Base-by-base conservation (phyloP, 2,113 vertebrate genomes). In the Uropsilus gracilis region DNA sequence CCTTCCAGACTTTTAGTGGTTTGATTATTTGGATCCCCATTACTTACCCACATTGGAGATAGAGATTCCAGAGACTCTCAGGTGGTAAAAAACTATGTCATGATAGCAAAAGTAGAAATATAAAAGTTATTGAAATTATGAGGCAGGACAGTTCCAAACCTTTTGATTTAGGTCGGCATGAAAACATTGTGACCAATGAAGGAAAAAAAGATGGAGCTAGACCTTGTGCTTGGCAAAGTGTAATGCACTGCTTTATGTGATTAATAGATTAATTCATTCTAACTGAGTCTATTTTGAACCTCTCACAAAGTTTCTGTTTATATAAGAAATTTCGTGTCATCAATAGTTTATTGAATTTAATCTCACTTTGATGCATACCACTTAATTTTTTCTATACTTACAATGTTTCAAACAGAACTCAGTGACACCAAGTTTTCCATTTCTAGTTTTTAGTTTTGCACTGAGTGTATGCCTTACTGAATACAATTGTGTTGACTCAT, bases 41-140 rank as follows among this genome's bases (percentile, higher is more conserved):
- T 64, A 80, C 61, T 91, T 59, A 91, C 44, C 39, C 77, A 55
- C 64, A 76, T 90, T 22, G 32, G 30, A 66, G 48, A 53, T n/a
- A 76, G 14, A 87, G 76, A 59, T 48, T 90, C 18, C 20, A 87
- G 69, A 76, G 73, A 34, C 80, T 96, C 48, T 86, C 0, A 69
- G 7, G 63, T 96, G 39, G 50, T 72, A 91, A 77, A 83, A 88
- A 82, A 89, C 64, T 59, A 55, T 84, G 97, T 97, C 85, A 46
- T 42, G 69, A 68, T 34, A 93, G 61, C 69, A 92, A 93, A 94
- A 94, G n/a, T 24, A 90, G 61, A 88, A 94, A 88, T 63, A 57
- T 13, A 92, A 86, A 78, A 37, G 20, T 37, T 57, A 57, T 73
- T 91, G 71, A 57, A 89, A 93, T 90, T 81, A 53, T 87, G 59